Base-by-base conservation (phyloP, 2,888 invertebrate genomes). In the Hypolimnas misippus region DNA sequence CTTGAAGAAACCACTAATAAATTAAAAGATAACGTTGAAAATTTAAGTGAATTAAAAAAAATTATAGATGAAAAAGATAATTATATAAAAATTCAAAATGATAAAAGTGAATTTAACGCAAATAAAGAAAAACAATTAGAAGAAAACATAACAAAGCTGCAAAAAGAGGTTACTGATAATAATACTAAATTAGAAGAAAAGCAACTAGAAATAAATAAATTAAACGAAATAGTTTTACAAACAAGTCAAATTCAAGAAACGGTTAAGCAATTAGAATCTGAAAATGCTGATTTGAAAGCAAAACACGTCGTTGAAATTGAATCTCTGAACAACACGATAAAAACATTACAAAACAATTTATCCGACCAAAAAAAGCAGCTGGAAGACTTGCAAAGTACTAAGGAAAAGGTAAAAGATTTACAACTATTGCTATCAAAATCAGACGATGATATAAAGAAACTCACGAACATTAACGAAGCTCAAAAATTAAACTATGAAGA, bases 401-500 rank as follows among this genome's bases (percentile, higher is more conserved):
- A 86, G 71, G 84, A 87, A 67, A 92, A 86, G 76, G 71, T 92
- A 17, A 76, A 76, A 49, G 88, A 92, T 69, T 73, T 92, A 53
- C 86, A 93, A 74, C 78, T 80, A 67, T 78, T 87, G 50, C 69
- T 91, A 60, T 76, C 78, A 38, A 88, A 91, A 69, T 87, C 92
- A n/a, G 92, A 93, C 70, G 79, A 76, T 63, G 87, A 90, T 72
- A 87, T 90, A 53, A 92, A 90, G 73, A 85, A 89, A 73, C 72
- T 91, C 56, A 87, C 82, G 12, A 82, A 79, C 68, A 90, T 92
- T 55, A 93, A 92, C 67, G 89, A 90, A 68, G 92, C 87, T 3
- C 92, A 92, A 67, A 92, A 90, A 75, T 67, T 81, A 46, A 92
- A 93, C 72, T 90, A 91, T 62, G 92, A 92, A 75, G 92, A 90